Conservation (phyloP, 2,113 vertebrate genomes). For the Erythrocebus patas region DNA sequence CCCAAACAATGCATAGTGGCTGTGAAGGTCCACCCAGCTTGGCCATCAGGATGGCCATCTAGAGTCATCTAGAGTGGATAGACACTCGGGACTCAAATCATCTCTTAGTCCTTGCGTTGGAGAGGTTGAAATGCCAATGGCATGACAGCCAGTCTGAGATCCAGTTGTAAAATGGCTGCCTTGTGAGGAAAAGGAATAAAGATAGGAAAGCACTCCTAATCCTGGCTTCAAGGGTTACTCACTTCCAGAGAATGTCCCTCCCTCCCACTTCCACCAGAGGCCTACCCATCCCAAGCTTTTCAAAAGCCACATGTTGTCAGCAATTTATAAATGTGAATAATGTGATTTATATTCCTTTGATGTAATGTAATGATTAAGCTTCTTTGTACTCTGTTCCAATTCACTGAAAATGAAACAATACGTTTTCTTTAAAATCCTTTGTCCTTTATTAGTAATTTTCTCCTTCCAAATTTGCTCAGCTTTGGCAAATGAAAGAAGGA, state of each 20-base stretch:
- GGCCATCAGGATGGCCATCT: background rate
- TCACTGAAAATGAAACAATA: conserved; percentile 77
- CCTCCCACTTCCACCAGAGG: background rate
- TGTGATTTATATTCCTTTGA: conserved; percentile 70
- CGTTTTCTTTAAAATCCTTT: conserved; percentile 70
- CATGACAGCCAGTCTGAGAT: background rate
- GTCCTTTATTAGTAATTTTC: conserved; percentile 67
- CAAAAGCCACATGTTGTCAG: conserved; percentile 52
- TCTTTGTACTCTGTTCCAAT: conserved; percentile 70
- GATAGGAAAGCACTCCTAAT: background rate
- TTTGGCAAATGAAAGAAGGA: conserved; percentile 74
- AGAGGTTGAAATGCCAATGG: background rate
- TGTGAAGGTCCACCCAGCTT: background rate
- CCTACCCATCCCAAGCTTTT: background rate
- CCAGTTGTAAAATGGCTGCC: background rate
- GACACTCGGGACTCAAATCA: background rate
- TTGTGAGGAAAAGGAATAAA: background rate
- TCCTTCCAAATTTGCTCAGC: conserved; percentile 57
- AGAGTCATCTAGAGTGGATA: background rate
- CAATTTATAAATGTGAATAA: conserved; percentile 69
- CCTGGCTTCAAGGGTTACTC: background rate
- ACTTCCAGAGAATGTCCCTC: background rate
- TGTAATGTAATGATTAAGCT: conserved; percentile 75
- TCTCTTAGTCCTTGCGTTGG: background rate
- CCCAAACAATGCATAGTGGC: background rate